Percentiles rank a stretch among this genome's conserved stretches.
phyloP scores from a whole-genome alignment of 2,113 vertebrate species.

The Chaetops frenatus region DNA sequence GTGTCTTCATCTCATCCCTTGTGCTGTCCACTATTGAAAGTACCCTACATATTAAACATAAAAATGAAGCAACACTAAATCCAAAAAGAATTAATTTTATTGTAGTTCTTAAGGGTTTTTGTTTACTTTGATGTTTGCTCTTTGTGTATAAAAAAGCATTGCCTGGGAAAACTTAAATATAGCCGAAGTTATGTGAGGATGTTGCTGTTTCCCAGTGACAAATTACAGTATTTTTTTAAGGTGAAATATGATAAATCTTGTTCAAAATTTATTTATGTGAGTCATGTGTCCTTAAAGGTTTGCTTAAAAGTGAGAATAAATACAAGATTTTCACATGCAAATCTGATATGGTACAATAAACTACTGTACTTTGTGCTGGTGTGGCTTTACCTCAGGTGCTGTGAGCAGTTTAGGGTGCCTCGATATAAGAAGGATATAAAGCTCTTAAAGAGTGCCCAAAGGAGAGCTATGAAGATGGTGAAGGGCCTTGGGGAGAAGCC shows the following conservation, averaged over 20 bases:
- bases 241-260: not conserved
- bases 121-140: not conserved
- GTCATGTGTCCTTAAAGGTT: rapidly evolving
- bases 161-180: not conserved
- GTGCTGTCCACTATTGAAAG: not conserved
- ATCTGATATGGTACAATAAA: not conserved
- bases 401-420: not conserved
- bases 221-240: not conserved
- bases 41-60: not conserved
- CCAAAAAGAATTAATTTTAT: not conserved
- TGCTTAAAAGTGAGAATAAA: not conserved
- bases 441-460: not conserved
- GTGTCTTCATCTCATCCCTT: not conserved
- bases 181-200: not conserved
- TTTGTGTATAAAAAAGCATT: not conserved
- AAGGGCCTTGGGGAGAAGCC: not conserved
- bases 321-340: not conserved
- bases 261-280: not conserved
- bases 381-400: not conserved
- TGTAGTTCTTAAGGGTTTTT: not conserved
- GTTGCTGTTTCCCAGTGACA: not conserved
- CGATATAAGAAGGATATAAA: not conserved
- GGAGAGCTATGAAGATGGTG: not conserved
- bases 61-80: not conserved
- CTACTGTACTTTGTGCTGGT: not conserved